Base-by-base conservation (phyloP, 2,797 vertebrate genomes). In the Paramormyrops hopkinsi region DNA sequence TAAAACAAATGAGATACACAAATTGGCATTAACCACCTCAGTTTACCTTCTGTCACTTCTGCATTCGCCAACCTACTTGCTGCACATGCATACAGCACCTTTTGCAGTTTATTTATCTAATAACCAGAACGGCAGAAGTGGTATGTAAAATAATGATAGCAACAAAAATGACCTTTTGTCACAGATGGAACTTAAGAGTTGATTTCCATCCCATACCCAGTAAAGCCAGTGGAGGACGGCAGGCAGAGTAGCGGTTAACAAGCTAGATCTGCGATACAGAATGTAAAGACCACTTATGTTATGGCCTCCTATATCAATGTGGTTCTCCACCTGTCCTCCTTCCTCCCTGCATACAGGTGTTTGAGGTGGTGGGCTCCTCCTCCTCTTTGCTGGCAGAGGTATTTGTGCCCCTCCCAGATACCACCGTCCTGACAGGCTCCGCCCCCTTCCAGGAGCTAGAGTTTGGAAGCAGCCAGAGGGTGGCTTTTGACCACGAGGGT, bases 401-500 rank as follows among this genome's bases (percentile, higher is more conserved):
- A 89, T 99, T 97, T 90, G 90, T 98, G 87, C 98, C 98, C 0
- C 94, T 98, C n/a, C 99, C 98, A 17, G 97, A 98, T 87, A 95
- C 97, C 0, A 96, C 96, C 0, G 56, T 97, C 19, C 90, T 98
- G 89, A 96, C 97, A 0, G 97, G 97, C 37, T 96, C 90, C 1
- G 95, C 94, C 79, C 92, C 95, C 29, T 85, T 95, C 0, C 98
- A 99, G 91, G 97, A 99, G 89, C 94, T 96, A 76, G 98, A 99
- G 93, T 99, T 99, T 79, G 99, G 98, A 96, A 98, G 98, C 90
- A 95, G 96, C 93, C 98, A 98, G 90, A 96, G 97, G 17, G 96
- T 97, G 91, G 93, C 93, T 56, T 95, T 97, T 90, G 97, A 97
- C 93, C 98, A 99, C 0, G 98, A 99, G 94, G 99, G 97, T 54